phyloP scores from a whole-genome alignment of 2,797 vertebrate species.

The Mionectes olivaceus region DNA sequence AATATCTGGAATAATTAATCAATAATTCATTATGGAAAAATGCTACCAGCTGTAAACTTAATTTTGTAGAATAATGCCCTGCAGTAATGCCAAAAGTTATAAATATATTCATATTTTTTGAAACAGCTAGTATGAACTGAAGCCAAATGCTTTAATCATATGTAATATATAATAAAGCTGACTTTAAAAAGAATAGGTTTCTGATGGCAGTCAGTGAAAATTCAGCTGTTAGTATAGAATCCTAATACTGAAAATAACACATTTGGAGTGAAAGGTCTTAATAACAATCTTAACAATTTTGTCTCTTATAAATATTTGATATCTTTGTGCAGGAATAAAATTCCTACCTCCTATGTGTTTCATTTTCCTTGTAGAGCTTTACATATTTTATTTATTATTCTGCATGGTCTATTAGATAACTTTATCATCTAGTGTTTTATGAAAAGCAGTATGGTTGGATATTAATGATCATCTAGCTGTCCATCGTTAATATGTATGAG shows the following conservation, averaged over 20 bases:
- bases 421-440: neutral
- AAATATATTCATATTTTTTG: constrained; percentile 22
- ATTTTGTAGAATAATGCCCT: constrained; percentile 51
- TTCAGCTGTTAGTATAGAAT: neutral
- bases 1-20: constrained; percentile 69
- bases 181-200: neutral
- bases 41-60: constrained; percentile 43
- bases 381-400: constrained; percentile 33
- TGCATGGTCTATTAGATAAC: neutral
- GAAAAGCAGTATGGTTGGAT: neutral
- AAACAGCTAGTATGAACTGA: neutral
- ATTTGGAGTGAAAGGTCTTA: neutral
- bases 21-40: constrained; percentile 69
- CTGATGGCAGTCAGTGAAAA: neutral
- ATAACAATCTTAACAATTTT: neutral
- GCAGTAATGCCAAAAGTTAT: neutral
- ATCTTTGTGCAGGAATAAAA: neutral
- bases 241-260: neutral
- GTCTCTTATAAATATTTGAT: constrained; percentile 33
- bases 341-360: neutral
- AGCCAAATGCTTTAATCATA: neutral
- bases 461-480: neutral
- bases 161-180: neutral
- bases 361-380: constrained; percentile 4
- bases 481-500: neutral